Evolutionary conservation across 2,113 vertebrate genomes (phyloP).

Genomic region (Chitala chitala): DNA sequence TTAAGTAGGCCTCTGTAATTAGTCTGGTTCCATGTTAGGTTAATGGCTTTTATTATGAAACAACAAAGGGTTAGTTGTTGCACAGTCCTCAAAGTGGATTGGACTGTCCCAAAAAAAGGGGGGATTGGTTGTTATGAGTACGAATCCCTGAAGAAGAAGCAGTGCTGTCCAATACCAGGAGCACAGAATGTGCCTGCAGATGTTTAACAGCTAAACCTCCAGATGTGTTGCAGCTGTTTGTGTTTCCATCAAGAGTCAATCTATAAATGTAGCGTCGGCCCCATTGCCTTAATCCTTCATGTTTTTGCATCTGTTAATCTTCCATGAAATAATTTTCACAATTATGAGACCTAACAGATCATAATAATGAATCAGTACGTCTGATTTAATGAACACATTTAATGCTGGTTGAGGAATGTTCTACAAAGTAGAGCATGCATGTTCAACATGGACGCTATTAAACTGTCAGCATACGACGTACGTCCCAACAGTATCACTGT

Average conservation of each 20-base stretch:
- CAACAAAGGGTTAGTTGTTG: not conserved
- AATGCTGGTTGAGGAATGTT: not conserved
- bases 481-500: too few relatives aligned
- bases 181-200: too few relatives aligned
- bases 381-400: conserved; percentile 14
- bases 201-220: not conserved
- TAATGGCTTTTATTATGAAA: conserved; percentile 2
- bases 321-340: not conserved
- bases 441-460: not conserved
- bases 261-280: not conserved
- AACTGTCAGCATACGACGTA: not conserved
- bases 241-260: not conserved
- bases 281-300: not conserved
- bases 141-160: too few relatives aligned
- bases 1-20: too few relatives aligned
- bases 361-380: not conserved
- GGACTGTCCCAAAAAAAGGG: not conserved
- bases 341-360: not conserved
- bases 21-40: conserved; percentile 3
- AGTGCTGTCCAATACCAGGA: too few relatives aligned
- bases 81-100: not conserved
- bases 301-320: not conserved
- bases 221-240: not conserved
- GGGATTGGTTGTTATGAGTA: not conserved
- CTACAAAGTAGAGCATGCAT: not conserved